These are phyloP conservation scores for Phylloscopus trochiloides DNA, from an alignment of 2,113 vertebrate genomes.

Conservation along the genomic window DNA sequence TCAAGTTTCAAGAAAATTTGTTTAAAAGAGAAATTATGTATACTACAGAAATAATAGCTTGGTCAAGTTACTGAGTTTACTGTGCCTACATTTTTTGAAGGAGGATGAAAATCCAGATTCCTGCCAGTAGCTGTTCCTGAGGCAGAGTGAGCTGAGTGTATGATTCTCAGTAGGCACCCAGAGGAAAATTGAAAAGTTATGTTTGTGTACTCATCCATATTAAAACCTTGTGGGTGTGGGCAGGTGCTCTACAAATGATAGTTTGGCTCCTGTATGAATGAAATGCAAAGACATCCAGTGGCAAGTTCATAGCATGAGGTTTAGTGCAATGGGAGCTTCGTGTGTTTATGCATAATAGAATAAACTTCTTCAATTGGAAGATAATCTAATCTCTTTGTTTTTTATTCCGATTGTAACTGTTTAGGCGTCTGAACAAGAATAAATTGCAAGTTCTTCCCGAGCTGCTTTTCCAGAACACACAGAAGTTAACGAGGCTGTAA, in stretches of 20 bases:
- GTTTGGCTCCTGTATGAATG: background rate
- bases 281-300: fast-evolving
- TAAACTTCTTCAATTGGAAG: background rate
- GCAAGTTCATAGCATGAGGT: background rate
- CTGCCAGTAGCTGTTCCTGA: background rate
- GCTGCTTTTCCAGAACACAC: constrained; percentile 94
- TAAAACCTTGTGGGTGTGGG: background rate
- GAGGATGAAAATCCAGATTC: background rate
- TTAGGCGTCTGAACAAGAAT: constrained; percentile 96
- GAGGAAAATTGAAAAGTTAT: background rate
- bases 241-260: background rate
- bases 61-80: background rate
- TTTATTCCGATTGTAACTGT: background rate
- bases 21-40: background rate
- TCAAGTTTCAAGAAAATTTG: background rate
- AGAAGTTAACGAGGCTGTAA: constrained; percentile 96
- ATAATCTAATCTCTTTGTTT: background rate
- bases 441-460: constrained; percentile 95
- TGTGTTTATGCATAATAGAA: background rate
- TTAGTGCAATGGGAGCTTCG: background rate
- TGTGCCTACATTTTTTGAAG: background rate
- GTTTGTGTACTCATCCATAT: background rate
- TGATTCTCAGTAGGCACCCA: background rate
- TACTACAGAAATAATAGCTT: background rate
- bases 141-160: background rate